Evolutionary conservation across 2,113 vertebrate genomes (phyloP).

Genomic region (Plecturocebus donacophilus): DNA sequence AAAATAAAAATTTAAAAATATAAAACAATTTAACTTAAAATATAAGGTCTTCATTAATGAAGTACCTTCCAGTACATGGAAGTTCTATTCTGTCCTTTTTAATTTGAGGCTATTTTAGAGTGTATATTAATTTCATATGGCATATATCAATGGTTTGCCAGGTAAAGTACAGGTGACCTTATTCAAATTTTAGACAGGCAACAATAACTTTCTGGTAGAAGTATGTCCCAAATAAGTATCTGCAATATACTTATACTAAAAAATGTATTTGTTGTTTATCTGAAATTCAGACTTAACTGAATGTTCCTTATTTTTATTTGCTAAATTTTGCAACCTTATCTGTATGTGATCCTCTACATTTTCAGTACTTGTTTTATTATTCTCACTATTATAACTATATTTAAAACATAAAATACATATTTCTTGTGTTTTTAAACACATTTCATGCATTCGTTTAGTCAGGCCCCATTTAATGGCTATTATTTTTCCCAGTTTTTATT

Average conservation of each 20-base stretch:
- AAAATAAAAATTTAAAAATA: neutral
- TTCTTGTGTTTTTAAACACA: neutral
- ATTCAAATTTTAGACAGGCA: neutral
- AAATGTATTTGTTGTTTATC: neutral
- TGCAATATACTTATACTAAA: neutral
- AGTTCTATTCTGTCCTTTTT: neutral
- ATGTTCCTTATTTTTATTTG: neutral
- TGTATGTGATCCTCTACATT: neutral
- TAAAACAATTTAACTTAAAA: slow-evolving; percentile 38
- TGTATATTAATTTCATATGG: neutral
- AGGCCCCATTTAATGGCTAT: neutral
- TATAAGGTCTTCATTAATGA: neutral
- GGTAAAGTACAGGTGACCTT: neutral
- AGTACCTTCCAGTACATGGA: neutral
- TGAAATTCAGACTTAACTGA: neutral
- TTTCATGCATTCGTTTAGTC: neutral
- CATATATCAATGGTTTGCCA: neutral
- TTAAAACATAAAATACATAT: neutral
- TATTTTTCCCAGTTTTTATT: neutral
- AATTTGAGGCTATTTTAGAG: neutral
- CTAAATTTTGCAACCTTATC: neutral
- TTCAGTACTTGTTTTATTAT: neutral
- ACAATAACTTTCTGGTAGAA: neutral
- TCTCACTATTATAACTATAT: neutral
- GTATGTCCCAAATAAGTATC: neutral